Evolutionary conservation across 2,888 invertebrate species (phyloP).

Genomic region (Drosophila neonasuta): DNA sequence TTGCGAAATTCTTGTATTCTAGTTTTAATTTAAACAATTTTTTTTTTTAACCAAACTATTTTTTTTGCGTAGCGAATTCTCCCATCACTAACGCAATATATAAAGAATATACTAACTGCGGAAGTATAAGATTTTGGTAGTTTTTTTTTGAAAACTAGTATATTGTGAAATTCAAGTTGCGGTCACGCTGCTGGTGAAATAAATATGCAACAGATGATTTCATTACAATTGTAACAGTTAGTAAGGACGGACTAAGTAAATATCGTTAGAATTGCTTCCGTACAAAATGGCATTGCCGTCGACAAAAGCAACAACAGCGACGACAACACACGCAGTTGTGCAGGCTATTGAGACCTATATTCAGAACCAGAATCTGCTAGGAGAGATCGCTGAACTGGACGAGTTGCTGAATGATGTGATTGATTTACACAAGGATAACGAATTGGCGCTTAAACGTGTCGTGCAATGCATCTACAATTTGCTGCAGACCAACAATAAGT

Average conservation of each 20-base stretch:
- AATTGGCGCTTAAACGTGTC: conserved; percentile 55
- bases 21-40: no score
- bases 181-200: conserved; percentile 5
- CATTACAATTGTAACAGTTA: not conserved
- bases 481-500: conserved; percentile 53
- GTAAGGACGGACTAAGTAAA: not conserved
- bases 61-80: no score
- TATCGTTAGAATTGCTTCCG: not conserved
- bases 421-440: conserved; percentile 53
- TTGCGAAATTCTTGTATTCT: no score
- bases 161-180: conserved; percentile 1
- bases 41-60: no score
- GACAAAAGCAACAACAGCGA: conserved; percentile 56
- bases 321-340: conserved; percentile 65
- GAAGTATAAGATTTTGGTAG: not conserved
- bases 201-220: conserved; percentile 2
- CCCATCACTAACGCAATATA: not conserved
- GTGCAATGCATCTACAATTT: conserved; percentile 62
- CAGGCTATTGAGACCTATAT: conserved; percentile 64
- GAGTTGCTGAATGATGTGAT: conserved; percentile 62
- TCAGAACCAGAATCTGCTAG: conserved; percentile 67
- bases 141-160: not conserved
- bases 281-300: conserved; percentile 50
- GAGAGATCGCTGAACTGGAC: conserved; percentile 68
- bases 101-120: not conserved